Base-by-base conservation (phyloP, 2,888 invertebrate species). In the Cloeon dipterum region DNA sequence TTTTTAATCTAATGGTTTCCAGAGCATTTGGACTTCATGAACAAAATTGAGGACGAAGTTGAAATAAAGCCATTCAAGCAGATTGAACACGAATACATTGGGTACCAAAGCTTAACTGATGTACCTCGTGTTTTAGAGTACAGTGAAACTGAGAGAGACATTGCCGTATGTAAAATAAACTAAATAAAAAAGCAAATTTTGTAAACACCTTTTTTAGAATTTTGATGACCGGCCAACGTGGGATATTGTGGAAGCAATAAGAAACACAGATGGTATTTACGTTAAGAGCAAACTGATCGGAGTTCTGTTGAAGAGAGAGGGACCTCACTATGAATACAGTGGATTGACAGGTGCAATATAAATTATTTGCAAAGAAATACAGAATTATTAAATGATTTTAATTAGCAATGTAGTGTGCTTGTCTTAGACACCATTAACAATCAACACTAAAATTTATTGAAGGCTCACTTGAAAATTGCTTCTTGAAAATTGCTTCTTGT, bases 1-100 rank as follows among this genome's bases (percentile, higher is more conserved):
- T 16, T 26, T 42, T 29, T 42, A 18, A 20, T 37, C 11, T 18
- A 14, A 8, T 18, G 23, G 32, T 40, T 53, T 55, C 26, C 46
- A 69, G 98, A 98, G 56, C 96, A 98, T 62, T 65, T 98, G 56
- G 98, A 98, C 61, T 98, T 94, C 56, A 78, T 96, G 69, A 82
- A 78, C 52, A 54, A 58, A 2, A 50, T 65, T 32, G 75, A 79
- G 47, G 71, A 75, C 39, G 68, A 76, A 34, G 69, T 74, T 48
- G 67, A 70, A 48, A 77, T 88, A 51, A 70, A 68, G 5, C 78
- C 83, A 42, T 89, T 94, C 58, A 71, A 73, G 42, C 93, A 94
- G 59, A 58, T 89, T 41, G 75, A 85, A 52, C 83, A 85, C 54
- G 83, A 85, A 52, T 86, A 86, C 52, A 81, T 86, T 52, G 89